phyloP scores from a whole-genome alignment of 1,140 invertebrate species.

The Tetramorium alpestre region DNA sequence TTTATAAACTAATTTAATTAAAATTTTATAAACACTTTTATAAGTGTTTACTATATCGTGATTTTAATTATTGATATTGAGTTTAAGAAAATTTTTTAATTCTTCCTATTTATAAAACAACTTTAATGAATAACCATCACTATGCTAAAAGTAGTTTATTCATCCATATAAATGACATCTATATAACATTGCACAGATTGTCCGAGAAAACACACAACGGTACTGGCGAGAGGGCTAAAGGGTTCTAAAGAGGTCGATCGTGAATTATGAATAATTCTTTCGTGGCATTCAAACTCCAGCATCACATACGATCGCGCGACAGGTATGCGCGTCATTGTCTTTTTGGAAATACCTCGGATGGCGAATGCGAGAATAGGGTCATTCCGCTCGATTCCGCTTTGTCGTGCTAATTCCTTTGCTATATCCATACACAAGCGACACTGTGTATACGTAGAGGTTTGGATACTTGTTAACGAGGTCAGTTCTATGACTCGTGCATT shows the following conservation, averaged over 20 bases:
- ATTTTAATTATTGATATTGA: neutral
- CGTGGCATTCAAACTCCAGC: slow-evolving; percentile 21
- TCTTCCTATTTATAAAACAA: neutral
- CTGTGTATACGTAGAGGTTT: neutral
- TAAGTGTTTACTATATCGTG: neutral
- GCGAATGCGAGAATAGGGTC: neutral
- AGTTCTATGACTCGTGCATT: slow-evolving; percentile 53
- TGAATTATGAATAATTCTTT: slow-evolving; percentile 56
- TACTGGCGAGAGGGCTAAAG: neutral
- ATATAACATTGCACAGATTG: neutral
- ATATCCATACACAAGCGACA: slow-evolving; percentile 18
- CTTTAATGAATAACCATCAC: neutral
- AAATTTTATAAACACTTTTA: neutral
- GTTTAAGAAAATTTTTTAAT: neutral
- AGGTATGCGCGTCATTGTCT: slow-evolving; percentile 41
- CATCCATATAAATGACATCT: slow-evolving; percentile 8
- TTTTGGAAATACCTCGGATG: slow-evolving; percentile 43
- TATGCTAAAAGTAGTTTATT: neutral
- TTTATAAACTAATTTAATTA: neutral
- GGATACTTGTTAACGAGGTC: slow-evolving; percentile 66
- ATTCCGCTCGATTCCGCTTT: slow-evolving; percentile 61
- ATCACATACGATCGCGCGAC: slow-evolving; percentile 3
- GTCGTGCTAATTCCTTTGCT: slow-evolving; percentile 63
- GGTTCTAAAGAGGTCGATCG: slow-evolving; percentile 29
- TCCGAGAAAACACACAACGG: slow-evolving; percentile 10